Evolutionary conservation across 2,888 invertebrate species (phyloP).

Genomic region (Hanleya hanleyi): DNA sequence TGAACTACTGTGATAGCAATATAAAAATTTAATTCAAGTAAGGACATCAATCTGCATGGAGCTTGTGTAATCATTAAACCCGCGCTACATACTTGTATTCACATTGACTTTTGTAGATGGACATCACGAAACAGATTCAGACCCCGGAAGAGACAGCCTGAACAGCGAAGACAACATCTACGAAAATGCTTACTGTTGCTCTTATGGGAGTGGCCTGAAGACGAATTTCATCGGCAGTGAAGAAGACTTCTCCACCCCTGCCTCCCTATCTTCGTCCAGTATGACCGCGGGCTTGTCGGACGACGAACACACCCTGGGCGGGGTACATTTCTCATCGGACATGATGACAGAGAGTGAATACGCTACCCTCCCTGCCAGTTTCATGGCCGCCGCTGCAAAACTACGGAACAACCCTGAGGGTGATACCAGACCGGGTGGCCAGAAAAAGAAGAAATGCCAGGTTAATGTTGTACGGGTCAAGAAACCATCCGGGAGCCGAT

Average conservation of each 20-base stretch:
- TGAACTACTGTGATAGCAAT: too few relatives aligned
- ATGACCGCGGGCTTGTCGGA: background rate
- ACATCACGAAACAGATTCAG: slow-evolving; percentile 1
- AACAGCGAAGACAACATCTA: background rate
- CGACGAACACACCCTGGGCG: background rate
- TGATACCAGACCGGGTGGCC: background rate
- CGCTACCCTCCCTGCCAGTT: background rate
- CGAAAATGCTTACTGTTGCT: background rate
- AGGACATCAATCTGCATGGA: too few relatives aligned
- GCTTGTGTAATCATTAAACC: too few relatives aligned
- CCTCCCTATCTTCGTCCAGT: background rate
- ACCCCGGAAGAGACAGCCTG: background rate
- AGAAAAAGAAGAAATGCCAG: background rate
- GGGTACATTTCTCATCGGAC: background rate
- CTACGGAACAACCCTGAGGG: background rate
- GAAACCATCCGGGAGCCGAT: background rate
- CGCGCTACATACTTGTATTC: too few relatives aligned
- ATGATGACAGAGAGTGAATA: slow-evolving; percentile 7
- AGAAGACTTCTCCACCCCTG: background rate
- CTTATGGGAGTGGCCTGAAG: background rate
- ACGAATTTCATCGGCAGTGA: slow-evolving; percentile 3
- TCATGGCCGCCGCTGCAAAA: background rate
- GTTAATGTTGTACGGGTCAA: background rate
- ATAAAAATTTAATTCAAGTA: too few relatives aligned
- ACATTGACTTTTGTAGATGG: background rate